Evolutionary conservation across 1,140 invertebrate genomes (phyloP).

Genomic region (Sminthurides bifidus): DNA sequence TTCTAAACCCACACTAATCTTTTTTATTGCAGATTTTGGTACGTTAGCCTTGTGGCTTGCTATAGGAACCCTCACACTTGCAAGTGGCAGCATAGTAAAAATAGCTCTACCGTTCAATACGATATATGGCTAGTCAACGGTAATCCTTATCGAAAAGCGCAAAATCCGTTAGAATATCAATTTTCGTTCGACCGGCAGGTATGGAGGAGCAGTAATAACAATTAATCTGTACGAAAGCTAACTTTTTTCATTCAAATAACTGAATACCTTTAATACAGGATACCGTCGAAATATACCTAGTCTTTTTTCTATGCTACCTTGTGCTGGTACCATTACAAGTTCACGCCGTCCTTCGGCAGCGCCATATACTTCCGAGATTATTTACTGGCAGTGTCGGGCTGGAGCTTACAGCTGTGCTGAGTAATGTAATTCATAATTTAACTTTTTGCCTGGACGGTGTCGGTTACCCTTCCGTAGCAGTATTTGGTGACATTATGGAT

Average conservation of each 20-base stretch:
- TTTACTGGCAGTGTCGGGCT: constrained; percentile 75
- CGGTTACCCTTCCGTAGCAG: constrained; percentile 63
- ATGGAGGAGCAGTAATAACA: too few relatives aligned
- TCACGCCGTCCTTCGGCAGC: constrained; percentile 72
- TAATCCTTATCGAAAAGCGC: constrained; percentile 68
- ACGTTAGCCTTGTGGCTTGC: constrained; percentile 85
- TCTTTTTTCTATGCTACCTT: constrained; percentile 78
- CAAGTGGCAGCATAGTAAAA: constrained; percentile 63
- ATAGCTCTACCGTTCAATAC: constrained; percentile 55
- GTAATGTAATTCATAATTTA: constrained; percentile 77
- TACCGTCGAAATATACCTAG: constrained; percentile 77
- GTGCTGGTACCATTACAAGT: constrained; percentile 77
- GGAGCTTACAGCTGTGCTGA: constrained; percentile 69
- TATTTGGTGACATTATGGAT: constrained; percentile 81
- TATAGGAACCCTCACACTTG: constrained; percentile 65
- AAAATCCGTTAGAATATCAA: constrained; percentile 81
- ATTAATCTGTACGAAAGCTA: background rate
- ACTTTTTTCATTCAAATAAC: background rate
- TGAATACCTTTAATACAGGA: constrained; percentile 45
- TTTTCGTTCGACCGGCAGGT: constrained; percentile 89
- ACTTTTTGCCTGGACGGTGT: constrained; percentile 81
- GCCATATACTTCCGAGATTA: constrained; percentile 79
- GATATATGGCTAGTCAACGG: constrained; percentile 95
- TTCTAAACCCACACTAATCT: constrained; percentile 12
- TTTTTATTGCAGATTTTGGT: constrained; percentile 70